phyloP scores from a whole-genome alignment of 2,113 vertebrate species.

The Epinephelus cyanopodus region DNA sequence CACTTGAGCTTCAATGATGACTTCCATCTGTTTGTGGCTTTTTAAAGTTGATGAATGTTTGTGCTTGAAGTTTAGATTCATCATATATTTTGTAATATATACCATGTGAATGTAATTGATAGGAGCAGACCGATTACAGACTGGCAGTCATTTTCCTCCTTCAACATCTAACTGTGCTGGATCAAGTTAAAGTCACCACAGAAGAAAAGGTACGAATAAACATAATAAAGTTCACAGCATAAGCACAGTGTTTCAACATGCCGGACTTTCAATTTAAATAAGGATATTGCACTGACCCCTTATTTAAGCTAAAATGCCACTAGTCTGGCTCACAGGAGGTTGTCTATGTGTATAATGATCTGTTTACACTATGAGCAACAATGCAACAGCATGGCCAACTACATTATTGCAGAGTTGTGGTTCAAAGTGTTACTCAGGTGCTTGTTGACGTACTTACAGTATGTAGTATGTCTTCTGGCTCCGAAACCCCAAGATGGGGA shows the following conservation, averaged over 20 bases:
- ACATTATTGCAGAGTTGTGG: no score
- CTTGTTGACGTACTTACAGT: no score
- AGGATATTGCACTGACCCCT: not conserved
- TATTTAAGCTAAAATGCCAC: not conserved
- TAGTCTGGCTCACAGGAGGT: no score
- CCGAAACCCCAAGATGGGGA: no score
- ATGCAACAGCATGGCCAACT: no score
- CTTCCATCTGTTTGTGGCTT: not conserved
- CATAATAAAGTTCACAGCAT: no score
- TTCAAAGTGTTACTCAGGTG: no score
- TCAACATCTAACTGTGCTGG: constrained; percentile 88
- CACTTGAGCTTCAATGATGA: not conserved
- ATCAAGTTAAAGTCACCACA: constrained; percentile 87
- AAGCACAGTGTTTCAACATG: not conserved
- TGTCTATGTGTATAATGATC: no score
- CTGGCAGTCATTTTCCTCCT: constrained; percentile 88
- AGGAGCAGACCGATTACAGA: constrained; percentile 90
- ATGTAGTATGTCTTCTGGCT: no score
- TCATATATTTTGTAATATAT: not conserved
- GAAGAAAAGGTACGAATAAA: constrained; percentile 90
- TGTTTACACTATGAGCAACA: no score
- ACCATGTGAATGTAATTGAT: constrained; percentile 14
- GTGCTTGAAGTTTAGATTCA: not conserved
- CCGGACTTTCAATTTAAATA: not conserved
- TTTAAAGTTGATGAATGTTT: not conserved